phyloP scores from a whole-genome alignment of 2,113 vertebrate genomes.

The Halcyon senegalensis region DNA sequence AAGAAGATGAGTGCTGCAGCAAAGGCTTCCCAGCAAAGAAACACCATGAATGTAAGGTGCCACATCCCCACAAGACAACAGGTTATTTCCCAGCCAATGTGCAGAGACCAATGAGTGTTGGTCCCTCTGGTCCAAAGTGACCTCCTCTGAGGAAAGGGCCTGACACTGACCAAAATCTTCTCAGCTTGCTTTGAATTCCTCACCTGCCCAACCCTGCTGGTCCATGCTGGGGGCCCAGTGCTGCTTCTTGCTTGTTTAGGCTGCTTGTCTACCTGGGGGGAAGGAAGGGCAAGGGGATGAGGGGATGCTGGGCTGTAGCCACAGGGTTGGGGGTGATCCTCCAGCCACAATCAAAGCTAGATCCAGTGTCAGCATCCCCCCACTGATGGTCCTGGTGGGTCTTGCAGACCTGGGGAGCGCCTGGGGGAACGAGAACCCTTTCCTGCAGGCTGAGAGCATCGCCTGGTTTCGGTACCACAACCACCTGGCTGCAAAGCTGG shows the following conservation, averaged over 20 bases:
- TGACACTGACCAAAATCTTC: not conserved
- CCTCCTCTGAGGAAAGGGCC: not conserved
- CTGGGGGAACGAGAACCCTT: conserved; percentile 90
- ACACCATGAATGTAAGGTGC: not conserved
- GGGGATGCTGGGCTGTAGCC: not conserved
- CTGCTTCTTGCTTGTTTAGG: accelerated
- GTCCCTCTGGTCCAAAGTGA: not conserved
- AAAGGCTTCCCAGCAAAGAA: not conserved
- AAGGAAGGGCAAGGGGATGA: accelerated
- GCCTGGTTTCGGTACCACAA: conserved; percentile 97
- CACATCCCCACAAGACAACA: accelerated
- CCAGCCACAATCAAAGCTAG: not conserved
- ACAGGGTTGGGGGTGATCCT: not conserved
- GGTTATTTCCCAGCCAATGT: not conserved
- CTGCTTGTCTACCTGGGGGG: not conserved
- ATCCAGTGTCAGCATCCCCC: not conserved
- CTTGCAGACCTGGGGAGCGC: conserved; percentile 87
- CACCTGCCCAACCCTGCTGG: not conserved
- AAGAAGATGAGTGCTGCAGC: accelerated
- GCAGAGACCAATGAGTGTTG: accelerated
- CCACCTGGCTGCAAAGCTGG: conserved; percentile 76
- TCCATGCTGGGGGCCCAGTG: accelerated
- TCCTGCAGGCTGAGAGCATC: conserved; percentile 87
- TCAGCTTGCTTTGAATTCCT: not conserved
- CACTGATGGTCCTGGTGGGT: not conserved